Evolutionary conservation across 53 echinoderm and acorn worm genomes (phyloP).

Genomic region (Actinopyga echinites): DNA sequence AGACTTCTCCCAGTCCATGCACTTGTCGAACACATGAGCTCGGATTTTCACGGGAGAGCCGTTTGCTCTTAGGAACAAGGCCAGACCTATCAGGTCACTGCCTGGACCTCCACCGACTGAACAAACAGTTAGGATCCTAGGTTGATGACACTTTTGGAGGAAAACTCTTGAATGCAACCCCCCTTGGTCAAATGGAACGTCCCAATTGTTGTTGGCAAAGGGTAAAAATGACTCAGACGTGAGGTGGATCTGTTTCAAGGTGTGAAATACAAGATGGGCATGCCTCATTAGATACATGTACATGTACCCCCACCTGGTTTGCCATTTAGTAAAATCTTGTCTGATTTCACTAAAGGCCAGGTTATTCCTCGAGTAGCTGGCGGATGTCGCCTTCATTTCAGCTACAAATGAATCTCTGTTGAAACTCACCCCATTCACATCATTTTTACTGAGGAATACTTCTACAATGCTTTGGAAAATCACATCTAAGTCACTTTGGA

Average conservation of each 20-base stretch:
- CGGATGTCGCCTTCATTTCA: neutral
- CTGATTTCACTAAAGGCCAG: neutral
- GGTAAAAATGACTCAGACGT: too few species aligned
- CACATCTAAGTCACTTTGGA: neutral
- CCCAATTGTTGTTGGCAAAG: neutral
- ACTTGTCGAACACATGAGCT: neutral
- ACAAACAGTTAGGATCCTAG: constrained; percentile 9
- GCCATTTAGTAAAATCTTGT: neutral
- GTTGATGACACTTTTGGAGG: constrained; percentile 2
- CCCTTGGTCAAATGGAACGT: constrained; percentile 9
- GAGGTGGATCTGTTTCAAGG: neutral
- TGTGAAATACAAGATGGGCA: constrained; percentile 6
- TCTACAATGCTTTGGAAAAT: neutral
- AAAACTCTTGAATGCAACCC: neutral
- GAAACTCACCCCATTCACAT: too few species aligned
- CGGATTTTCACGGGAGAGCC: neutral
- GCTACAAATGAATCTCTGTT: neutral
- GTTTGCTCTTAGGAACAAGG: constrained; percentile 8
- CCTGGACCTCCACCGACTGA: constrained; percentile 30
- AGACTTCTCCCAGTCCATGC: neutral
- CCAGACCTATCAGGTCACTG: constrained; percentile 30
- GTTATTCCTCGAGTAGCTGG: neutral
- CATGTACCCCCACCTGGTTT: constrained; percentile 31
- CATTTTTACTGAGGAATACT: neutral
- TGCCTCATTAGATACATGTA: constrained; percentile 35